Percentiles rank a stretch among this genome's conserved stretches.
phyloP scores from a whole-genome alignment of 2,888 invertebrate genomes.

The Itoplectis maculator region DNA sequence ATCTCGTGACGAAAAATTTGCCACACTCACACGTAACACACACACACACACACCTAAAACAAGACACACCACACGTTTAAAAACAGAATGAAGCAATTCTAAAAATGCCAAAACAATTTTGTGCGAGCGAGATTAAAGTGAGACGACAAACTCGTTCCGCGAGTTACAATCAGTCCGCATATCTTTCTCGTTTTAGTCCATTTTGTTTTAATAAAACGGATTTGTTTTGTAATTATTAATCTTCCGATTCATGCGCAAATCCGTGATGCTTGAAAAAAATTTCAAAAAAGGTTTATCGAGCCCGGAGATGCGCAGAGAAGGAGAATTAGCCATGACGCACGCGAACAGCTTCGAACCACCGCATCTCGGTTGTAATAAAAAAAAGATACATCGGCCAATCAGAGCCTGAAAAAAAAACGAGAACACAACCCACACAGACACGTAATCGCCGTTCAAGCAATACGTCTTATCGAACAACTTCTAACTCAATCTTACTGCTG shows the following conservation, averaged over 20 bases:
- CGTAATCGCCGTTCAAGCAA: slow-evolving; percentile 71
- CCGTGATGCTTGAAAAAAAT: background rate
- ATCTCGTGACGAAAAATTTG: slow-evolving; percentile 61
- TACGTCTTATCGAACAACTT: slow-evolving; percentile 68
- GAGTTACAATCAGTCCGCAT: slow-evolving; percentile 67
- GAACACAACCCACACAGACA: slow-evolving; percentile 43
- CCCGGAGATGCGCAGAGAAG: background rate
- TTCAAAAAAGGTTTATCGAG: background rate
- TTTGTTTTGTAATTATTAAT: slow-evolving; percentile 45
- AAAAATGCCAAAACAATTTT: slow-evolving; percentile 60
- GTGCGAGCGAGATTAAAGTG: slow-evolving; percentile 48
- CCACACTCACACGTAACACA: slow-evolving; percentile 24
- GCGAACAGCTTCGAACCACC: slow-evolving; percentile 7
- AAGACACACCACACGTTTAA: slow-evolving; percentile 10
- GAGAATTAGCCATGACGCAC: background rate
- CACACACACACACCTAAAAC: slow-evolving; percentile 18
- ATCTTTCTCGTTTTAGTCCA: slow-evolving; percentile 61
- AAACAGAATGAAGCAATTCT: slow-evolving; percentile 42
- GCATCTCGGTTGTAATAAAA: slow-evolving; percentile 20
- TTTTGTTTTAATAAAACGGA: slow-evolving; percentile 52
- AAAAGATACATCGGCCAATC: background rate
- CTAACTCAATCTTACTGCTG: slow-evolving; percentile 72
- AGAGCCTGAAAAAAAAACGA: slow-evolving; percentile 11
- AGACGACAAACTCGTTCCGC: slow-evolving; percentile 50
- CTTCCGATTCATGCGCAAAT: background rate